phyloP scores from a whole-genome alignment of 2,888 invertebrate species.

The Yponomeuta cagnagella region DNA sequence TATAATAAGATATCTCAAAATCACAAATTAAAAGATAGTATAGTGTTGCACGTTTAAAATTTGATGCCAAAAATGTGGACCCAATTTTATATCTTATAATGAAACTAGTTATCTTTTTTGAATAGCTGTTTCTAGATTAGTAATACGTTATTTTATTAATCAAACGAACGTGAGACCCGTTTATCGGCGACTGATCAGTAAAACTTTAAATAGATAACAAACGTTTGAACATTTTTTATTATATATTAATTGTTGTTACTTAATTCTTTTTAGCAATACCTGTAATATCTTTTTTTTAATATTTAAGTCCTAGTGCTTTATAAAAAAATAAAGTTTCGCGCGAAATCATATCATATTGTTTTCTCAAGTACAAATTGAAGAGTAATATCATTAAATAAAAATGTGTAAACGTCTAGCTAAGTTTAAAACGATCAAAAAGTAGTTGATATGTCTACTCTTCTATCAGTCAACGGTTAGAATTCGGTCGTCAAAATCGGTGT shows the following conservation, averaged over 20 bases:
- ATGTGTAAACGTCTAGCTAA: slow-evolving; percentile 11
- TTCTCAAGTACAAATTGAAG: slow-evolving; percentile 44
- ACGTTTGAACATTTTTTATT: no score
- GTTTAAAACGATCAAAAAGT: background rate
- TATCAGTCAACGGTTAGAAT: background rate
- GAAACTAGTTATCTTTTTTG: background rate
- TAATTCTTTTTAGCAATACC: no score
- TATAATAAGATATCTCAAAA: background rate
- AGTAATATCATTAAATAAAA: slow-evolving; percentile 20
- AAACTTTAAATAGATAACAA: slow-evolving; percentile 19
- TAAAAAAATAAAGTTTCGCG: slow-evolving; percentile 23
- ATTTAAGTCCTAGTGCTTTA: background rate
- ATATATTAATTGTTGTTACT: no score
- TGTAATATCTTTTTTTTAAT: no score
- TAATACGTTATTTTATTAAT: slow-evolving; percentile 6
- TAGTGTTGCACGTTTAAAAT: slow-evolving; percentile 3
- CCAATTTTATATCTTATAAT: slow-evolving; percentile 21
- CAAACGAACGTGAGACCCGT: slow-evolving; percentile 18
- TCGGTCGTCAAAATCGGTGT: background rate
- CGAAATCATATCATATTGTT: slow-evolving; percentile 37
- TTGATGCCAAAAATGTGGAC: slow-evolving; percentile 37
- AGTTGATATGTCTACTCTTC: background rate
- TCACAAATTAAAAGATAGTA: no score
- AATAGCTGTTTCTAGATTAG: slow-evolving; percentile 1
- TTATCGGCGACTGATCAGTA: slow-evolving; percentile 33